phyloP scores from a whole-genome alignment of 2,888 invertebrate species.

The Pasiphila rectangulata region DNA sequence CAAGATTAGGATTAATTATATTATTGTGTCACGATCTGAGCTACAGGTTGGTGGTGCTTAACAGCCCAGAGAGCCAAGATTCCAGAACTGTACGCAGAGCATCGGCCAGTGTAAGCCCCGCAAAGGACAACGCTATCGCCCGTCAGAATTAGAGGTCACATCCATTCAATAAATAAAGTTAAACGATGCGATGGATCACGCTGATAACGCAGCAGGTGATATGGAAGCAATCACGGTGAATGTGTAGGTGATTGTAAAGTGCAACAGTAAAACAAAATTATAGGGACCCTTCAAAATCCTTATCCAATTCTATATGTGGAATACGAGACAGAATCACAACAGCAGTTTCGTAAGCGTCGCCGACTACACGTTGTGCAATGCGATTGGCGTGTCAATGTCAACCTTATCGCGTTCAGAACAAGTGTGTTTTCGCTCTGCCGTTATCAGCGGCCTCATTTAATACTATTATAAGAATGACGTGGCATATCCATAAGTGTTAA shows the following conservation, averaged over 20 bases:
- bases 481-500: not conserved
- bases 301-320: not conserved
- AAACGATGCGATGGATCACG: constrained; percentile 9
- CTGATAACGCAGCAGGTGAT: constrained; percentile 6
- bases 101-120: no score
- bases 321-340: constrained; percentile 8
- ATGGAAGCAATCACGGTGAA: constrained; percentile 3
- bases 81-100: no score
- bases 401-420: constrained; percentile 22
- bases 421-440: constrained; percentile 12
- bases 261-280: no score
- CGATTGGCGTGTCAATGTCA: constrained; percentile 30
- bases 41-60: no score
- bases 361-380: constrained; percentile 20
- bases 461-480: constrained; percentile 5
- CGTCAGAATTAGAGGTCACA: constrained; percentile 5
- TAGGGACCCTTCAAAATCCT: no score
- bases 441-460: constrained; percentile 18
- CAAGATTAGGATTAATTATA: no score
- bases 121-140: constrained; percentile 2
- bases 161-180: constrained; percentile 12
- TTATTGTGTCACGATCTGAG: no score
- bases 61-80: no score
- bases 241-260: no score
- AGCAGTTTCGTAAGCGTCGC: constrained; percentile 17